Evolutionary conservation across 2,113 vertebrate genomes (phyloP).

Genomic region (Willisornis vidua): DNA sequence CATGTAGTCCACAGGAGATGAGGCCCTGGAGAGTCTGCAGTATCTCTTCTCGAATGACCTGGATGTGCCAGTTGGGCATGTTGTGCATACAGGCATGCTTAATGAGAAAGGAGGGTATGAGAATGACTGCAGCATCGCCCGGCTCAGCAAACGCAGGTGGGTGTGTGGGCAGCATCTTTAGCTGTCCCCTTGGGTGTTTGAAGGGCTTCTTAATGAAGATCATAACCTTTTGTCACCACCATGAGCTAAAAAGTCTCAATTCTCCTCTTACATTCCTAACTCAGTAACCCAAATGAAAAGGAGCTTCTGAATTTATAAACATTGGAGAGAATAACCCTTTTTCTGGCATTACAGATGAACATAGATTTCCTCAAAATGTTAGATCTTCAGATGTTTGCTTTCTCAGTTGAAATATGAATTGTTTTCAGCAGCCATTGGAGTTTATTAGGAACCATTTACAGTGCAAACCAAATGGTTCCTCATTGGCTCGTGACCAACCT

Average conservation of each 20-base stretch:
- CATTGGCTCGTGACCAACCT: not conserved
- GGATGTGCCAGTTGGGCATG: slow-evolving; percentile 94
- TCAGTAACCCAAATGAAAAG: not conserved
- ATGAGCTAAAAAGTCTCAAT: not conserved
- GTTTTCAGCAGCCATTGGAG: not conserved
- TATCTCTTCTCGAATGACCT: slow-evolving; percentile 94
- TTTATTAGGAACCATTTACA: not conserved
- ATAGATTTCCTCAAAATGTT: not conserved
- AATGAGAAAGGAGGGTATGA: slow-evolving; percentile 93
- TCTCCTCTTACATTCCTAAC: not conserved
- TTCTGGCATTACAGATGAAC: not conserved
- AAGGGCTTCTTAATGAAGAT: not conserved
- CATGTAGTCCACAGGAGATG: slow-evolving; percentile 83
- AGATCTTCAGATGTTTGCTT: not conserved
- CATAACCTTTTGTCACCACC: not conserved
- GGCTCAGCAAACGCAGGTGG: slow-evolving; percentile 94
- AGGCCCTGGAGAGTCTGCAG: slow-evolving; percentile 89
- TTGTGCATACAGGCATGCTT: slow-evolving; percentile 97
- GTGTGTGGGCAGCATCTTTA: fast-evolving
- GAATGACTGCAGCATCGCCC: slow-evolving; percentile 96
- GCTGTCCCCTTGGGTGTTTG: not conserved
- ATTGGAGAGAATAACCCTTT: not conserved
- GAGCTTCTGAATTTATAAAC: not conserved
- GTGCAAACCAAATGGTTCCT: not conserved
- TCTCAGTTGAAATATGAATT: not conserved